Evolutionary conservation across 64 coral and sea anemone genomes (phyloP), one percentile per base, ranked within the genome.

Genomic region (Acropora yongei): DNA sequence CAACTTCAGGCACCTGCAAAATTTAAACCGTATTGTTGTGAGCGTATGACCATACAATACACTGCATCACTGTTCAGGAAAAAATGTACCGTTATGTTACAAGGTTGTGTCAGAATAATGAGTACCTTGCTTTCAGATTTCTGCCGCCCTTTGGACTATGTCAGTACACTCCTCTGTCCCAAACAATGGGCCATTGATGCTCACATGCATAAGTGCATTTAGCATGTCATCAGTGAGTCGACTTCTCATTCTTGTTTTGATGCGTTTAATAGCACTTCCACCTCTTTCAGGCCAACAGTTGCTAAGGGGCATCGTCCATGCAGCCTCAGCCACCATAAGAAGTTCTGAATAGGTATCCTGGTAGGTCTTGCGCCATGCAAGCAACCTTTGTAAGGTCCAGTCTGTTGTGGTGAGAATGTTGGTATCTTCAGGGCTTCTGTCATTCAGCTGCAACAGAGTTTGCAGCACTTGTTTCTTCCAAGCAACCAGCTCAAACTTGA

Each of bases 101-200:
- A 74, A 80, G 78, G 78, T 80, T 80, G 78, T 57, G 78, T 80
- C 78, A 80, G 58, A 80, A 80, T 57, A 80, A 80, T 80, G 78
- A 80, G 78, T 80, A 80, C 79, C 79, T 61, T 82, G 79, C 79
- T 82, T 82, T 82, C 79, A 81, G 79, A 81, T 81, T 81, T 81
- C 79, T 81, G 79, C 51, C 79, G 79, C 79, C 79, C 79, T 81
- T 81, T 44, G 79, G 79, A 81, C 55, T 81, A 81, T 81, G 79
- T 81, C 79, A 81, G 50, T 81, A 79, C 47, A 79, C 49, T 51
- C 48, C 75, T 77, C 47, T 53, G 48, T 51, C 77, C 77, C 47
- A 49, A 49, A 30, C 47, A 19, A 79, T 79, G 77, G 17, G 0
- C 49, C 77, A 11, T 55, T 49, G 77, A 30, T 30, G 48, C 77